Conservation (phyloP, 2,113 vertebrate genomes). For the Plestiodon gilberti region DNA sequence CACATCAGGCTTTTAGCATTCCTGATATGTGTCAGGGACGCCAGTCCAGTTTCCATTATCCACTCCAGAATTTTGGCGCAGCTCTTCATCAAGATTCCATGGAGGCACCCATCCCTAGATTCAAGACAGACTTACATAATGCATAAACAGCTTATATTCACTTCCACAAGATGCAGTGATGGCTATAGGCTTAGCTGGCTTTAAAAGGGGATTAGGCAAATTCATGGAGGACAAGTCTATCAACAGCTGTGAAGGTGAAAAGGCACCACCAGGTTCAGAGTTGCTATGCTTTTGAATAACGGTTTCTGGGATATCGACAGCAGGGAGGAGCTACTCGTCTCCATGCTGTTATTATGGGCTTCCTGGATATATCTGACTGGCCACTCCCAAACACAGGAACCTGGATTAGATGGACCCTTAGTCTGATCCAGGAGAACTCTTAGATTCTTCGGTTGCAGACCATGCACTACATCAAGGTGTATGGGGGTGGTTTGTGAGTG, state of each 20-base stretch:
- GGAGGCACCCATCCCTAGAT: neutral
- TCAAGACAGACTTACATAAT: neutral
- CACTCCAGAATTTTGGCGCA: neutral
- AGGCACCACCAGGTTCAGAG: neutral
- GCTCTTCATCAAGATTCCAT: neutral
- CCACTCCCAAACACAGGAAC: neutral
- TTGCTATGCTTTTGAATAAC: neutral
- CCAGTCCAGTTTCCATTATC: neutral
- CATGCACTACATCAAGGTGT: neutral
- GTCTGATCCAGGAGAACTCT: neutral
- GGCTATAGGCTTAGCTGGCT: neutral
- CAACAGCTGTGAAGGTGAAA: neutral
- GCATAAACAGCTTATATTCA: neutral
- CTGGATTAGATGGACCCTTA: neutral
- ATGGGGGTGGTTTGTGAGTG: no score
- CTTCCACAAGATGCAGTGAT: neutral
- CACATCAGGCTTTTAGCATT: neutral
- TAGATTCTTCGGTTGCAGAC: no score
- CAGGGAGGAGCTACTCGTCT: neutral
- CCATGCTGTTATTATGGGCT: neutral
- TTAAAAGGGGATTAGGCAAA: neutral
- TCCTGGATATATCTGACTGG: neutral
- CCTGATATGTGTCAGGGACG: neutral
- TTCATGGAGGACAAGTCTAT: neutral
- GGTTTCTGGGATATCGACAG: neutral